These are phyloP conservation scores for Columba livia DNA, from an alignment of 2,113 vertebrate species.

Conservation along the genomic window DNA sequence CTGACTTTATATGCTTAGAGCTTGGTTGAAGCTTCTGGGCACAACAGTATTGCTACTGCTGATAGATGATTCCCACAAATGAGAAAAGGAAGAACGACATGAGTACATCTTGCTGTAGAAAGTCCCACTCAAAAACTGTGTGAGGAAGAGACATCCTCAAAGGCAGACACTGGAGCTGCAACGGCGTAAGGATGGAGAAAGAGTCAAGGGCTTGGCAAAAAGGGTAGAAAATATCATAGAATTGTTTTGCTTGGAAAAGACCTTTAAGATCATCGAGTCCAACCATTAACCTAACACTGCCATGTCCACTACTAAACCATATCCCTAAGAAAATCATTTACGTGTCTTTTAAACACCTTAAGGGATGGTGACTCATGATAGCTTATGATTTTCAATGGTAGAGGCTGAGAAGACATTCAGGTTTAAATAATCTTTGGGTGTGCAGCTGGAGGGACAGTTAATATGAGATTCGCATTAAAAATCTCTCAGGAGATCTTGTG, in stretches of 20 bases:
- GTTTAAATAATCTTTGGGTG: slow-evolving; percentile 16
- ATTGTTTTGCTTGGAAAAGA: too few species aligned
- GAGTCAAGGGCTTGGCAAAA: background rate
- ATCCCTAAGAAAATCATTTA: too few species aligned
- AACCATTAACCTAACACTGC: too few species aligned
- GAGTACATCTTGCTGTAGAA: background rate
- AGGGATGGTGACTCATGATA: background rate
- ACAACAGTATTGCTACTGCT: background rate
- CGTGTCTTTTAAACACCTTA: too few species aligned
- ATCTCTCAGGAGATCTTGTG: slow-evolving; percentile 9
- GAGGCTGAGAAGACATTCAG: background rate
- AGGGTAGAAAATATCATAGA: background rate
- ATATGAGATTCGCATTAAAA: background rate
- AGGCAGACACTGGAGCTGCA: background rate
- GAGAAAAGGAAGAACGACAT: background rate
- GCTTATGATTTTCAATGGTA: background rate
- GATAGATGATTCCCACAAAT: background rate
- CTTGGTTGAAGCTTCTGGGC: background rate
- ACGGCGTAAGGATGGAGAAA: background rate
- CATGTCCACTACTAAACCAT: too few species aligned
- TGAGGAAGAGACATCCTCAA: background rate
- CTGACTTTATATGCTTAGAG: background rate
- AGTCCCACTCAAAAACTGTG: background rate
- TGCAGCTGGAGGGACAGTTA: background rate
- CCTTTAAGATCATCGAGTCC: too few species aligned